Base-by-base conservation (phyloP, 2,113 vertebrate genomes). In the Actinemys pallida region DNA sequence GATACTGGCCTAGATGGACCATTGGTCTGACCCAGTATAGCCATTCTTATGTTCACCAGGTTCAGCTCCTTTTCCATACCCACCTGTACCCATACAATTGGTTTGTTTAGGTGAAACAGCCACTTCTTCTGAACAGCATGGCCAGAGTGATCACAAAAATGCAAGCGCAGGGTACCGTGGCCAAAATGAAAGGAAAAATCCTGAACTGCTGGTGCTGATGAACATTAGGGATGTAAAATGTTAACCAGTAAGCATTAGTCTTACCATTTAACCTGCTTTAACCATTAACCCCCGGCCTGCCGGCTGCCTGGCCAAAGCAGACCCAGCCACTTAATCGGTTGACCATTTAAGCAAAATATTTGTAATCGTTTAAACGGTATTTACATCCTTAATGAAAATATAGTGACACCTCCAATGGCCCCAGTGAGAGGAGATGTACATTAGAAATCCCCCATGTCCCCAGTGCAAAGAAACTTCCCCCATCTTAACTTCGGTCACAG, bases 171-270 rank as follows among this genome's bases (percentile, higher is more conserved):
- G 95, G 94, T 91, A 90, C 85, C 93, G 75, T 31, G 53, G 65
- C 84, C 83, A 94, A 96, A 95, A 91, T 57, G 7, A 91, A 88
- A 92, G 35, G 93, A 81, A 87, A 45, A 90, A 90, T 96, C 86
- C n/a, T 0, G 1, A 91, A n/a, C 49, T 86, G 80, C 1, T 45
- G 29, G 78, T 50, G 89, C 78, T 81, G 89, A 39, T 39, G 7
- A 24, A 1, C 53, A 54, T 54, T 22, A 54, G 53, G 53, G 53
- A 54, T 54, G 20, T 54, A 8, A 54, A 54, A 54, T 54, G 53
- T 54, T 54, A 9, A 54, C 20, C 14, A 8, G 53, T 54, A 54
- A 22, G 8, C 20, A 22, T 54, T 54, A 54, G 20, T 54, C 20
- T 54, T 54, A 22, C 53, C 53, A 54, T 54, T 54, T 54, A 54